Base-by-base conservation (phyloP, 2,113 vertebrate species). In the Clarias macrocephalus region DNA sequence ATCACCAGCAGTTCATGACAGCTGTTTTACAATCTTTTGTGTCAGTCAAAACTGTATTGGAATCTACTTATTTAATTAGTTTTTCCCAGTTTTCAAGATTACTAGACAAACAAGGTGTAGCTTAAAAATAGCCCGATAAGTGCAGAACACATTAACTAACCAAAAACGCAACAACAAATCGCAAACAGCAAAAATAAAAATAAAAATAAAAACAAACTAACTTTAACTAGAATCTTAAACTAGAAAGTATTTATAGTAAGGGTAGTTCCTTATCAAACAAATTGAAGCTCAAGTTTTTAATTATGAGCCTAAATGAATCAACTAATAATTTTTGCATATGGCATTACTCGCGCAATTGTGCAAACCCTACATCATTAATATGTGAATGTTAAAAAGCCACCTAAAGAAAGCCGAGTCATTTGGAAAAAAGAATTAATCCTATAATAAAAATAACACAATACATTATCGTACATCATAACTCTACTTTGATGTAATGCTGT, bases 11-110 rank as follows among this genome's bases (percentile, higher is more conserved):
- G n/a, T n/a, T n/a, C n/a, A n/a, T n/a, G n/a, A n/a, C n/a, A n/a
- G n/a, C n/a, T n/a, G 68, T 25, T 37, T 62, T 57, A 75, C 30
- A 25, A 60, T 84, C 42, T 84, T 60, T 75, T 33, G n/a, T 57
- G 54, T 59, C 11, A 52, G 33, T 23, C n/a, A 85, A 15, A 75
- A n/a, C 15, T 84, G 18, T 72, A n/a, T 73, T 10, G 42, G 48
- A 42, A 37, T 30, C 25, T 37, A 23, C 28, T 70, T 84, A 42
- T 28, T 37, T 77, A 21, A 60, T 85, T n/a, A 3, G 25, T 57
- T 33, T 59, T 75, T 57, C 68, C 66, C 54, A 75, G n/a, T 10
- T 54, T 37, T 54, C 3, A 42, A 62, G 57, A 85, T 19, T 23
- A 76, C 25, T 56, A 59, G 13, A 8, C 33, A 85, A 5, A 48